Base-by-base conservation (phyloP, 1,140 invertebrate species). In the Drosophila rufa region DNA sequence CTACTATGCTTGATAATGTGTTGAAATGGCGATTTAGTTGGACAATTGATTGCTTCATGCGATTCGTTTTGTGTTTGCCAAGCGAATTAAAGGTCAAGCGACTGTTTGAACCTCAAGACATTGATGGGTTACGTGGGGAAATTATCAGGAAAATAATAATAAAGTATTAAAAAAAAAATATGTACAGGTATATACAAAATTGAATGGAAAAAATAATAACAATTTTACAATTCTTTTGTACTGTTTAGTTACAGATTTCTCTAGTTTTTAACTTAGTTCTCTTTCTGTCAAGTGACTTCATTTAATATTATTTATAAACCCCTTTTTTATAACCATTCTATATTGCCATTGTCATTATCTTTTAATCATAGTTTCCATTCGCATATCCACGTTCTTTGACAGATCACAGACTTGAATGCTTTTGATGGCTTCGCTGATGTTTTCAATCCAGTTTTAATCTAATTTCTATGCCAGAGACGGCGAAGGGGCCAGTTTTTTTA, bases 1-100 rank as follows among this genome's bases (percentile, higher is more conserved):
- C 67, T n/a, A 55, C 47, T 50, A 38, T 65, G 27, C 68, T 25
- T 78, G 82, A 87, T 90, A 75, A 80, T 67, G 80, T 90, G 84
- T 81, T 87, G 81, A 79, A 70, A 80, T 78, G 77, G 64, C 25
- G 30, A 50, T 60, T 56, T 48, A 58, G 38, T 56, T 50, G 25
- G 40, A 12, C 58, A 79, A 87, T 82, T 73, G 61, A 79, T 86
- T 79, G 57, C 68, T 56, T 57, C 48, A 68, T 77, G 47, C 69
- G 19, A 59, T 71, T 64, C 33, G 43, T 45, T 69, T 74, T 47
- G 45, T 40, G 48, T 40, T n/a, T 46, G 48, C 22, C 46, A 30
- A 36, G 27, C n/a, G 12, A 43, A 62, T 62, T 51, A 40, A 40
- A 61, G 61, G 60, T 80, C 48, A 67, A 56, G 3, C 22, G 19